These are phyloP conservation scores for Drosophila auraria DNA, from an alignment of 1,140 invertebrate genomes.

Conservation along the genomic window DNA sequence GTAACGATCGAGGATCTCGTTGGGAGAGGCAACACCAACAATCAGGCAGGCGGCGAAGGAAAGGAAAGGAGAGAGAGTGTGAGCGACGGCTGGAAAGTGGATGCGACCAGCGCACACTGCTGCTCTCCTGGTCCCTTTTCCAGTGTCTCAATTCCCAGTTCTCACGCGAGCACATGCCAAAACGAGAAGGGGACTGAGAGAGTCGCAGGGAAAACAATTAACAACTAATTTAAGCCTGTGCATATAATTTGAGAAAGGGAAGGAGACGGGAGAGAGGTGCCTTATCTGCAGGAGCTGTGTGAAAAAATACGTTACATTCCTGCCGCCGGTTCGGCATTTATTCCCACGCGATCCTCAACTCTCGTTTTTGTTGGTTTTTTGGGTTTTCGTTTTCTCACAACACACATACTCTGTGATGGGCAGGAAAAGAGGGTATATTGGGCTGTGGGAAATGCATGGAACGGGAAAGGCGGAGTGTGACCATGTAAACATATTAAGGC, in stretches of 20 bases:
- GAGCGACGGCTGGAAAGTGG: conserved; percentile 29
- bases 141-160: conserved; percentile 48
- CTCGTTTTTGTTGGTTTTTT: conserved; percentile 47
- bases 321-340: conserved; percentile 30
- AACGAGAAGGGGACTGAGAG: conserved; percentile 1
- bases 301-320: conserved; percentile 67
- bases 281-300: conserved; percentile 49
- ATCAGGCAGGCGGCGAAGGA: not conserved
- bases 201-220: conserved; percentile 37
- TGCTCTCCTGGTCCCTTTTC: conserved; percentile 57
- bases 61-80: not conserved
- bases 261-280: not conserved
- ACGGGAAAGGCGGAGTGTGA: too few relatives aligned
- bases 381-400: conserved; percentile 34
- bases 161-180: conserved; percentile 63
- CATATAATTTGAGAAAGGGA: conserved; percentile 32
- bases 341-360: conserved; percentile 67
- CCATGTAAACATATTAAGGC: too few relatives aligned
- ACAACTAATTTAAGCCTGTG: conserved; percentile 56
- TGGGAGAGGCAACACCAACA: conserved; percentile 11
- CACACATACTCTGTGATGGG: not conserved
- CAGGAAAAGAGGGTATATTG: not conserved
- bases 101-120: conserved; percentile 11
- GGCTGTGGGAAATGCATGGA: not conserved
- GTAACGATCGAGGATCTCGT: conserved; percentile 56